Evolutionary conservation across 2,113 vertebrate genomes (phyloP).

Genomic region (Bos javanicus): DNA sequence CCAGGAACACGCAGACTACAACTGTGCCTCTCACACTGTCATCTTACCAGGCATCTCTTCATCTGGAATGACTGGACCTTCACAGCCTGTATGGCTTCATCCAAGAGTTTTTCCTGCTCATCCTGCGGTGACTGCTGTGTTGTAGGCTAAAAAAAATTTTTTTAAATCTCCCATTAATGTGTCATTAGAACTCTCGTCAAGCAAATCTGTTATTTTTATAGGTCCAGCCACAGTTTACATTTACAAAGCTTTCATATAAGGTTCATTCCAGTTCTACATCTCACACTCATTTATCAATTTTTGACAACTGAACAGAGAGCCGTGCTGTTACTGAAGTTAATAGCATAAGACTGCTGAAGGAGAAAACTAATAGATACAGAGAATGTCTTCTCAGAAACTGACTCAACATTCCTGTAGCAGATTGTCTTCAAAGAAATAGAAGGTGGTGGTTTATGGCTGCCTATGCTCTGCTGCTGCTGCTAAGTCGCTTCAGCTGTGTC

Average conservation of each 20-base stretch:
- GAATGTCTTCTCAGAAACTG: neutral
- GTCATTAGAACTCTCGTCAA: neutral
- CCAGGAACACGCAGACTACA: neutral
- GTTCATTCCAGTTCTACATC: neutral
- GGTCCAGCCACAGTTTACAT: neutral
- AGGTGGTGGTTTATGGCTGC: neutral
- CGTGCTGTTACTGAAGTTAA: neutral
- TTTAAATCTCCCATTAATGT: neutral
- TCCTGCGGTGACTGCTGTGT: constrained; percentile 98
- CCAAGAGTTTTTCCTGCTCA: constrained; percentile 98
- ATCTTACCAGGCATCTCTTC: constrained; percentile 96
- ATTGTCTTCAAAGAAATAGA: neutral
- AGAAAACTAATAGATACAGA: neutral
- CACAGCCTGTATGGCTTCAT: constrained; percentile 98
- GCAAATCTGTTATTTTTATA: neutral
- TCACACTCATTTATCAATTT: neutral
- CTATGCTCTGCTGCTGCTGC: neutral
- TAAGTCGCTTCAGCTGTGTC: neutral
- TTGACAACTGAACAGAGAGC: neutral
- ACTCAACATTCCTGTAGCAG: neutral
- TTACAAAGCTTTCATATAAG: neutral
- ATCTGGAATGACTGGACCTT: constrained; percentile 99
- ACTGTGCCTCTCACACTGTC: neutral
- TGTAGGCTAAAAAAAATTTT: constrained; percentile 85
- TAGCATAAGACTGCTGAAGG: neutral